Conservation (phyloP, 2,797 vertebrate species). For the Phrynocephalus vlangalii region DNA sequence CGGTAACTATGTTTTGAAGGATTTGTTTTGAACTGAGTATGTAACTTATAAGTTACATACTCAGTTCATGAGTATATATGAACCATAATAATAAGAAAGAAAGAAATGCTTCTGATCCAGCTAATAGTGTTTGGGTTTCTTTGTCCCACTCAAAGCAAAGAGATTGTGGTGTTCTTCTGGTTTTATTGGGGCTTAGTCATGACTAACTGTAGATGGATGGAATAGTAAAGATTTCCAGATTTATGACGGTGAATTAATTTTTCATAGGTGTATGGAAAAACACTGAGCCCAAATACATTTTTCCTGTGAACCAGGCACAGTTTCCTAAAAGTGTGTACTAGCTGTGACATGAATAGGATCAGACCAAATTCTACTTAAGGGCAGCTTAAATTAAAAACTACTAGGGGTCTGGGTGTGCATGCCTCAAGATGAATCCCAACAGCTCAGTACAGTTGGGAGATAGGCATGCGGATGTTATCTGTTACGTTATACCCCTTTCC, state of each 20-base stretch:
- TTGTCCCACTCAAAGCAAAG: not conserved
- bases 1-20: not conserved
- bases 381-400: not conserved
- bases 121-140: not conserved
- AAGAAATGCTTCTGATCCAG: not conserved
- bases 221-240: not conserved
- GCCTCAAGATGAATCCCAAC: not conserved
- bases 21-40: not conserved
- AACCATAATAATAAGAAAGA: not conserved
- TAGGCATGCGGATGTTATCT: not conserved
- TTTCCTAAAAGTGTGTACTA: not conserved
- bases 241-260: not conserved
- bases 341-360: not conserved
- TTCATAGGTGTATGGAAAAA: too few species aligned
- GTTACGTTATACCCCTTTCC: too few species aligned
- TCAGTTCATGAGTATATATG: not conserved
- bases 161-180: not conserved
- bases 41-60: not conserved
- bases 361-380: not conserved
- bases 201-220: not conserved
- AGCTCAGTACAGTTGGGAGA: not conserved
- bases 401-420: not conserved
- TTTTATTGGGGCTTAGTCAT: not conserved
- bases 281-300: too few species aligned
- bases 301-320: not conserved